phyloP scores from a whole-genome alignment of 2,888 invertebrate genomes.

The Nephrotoma appendiculata region DNA sequence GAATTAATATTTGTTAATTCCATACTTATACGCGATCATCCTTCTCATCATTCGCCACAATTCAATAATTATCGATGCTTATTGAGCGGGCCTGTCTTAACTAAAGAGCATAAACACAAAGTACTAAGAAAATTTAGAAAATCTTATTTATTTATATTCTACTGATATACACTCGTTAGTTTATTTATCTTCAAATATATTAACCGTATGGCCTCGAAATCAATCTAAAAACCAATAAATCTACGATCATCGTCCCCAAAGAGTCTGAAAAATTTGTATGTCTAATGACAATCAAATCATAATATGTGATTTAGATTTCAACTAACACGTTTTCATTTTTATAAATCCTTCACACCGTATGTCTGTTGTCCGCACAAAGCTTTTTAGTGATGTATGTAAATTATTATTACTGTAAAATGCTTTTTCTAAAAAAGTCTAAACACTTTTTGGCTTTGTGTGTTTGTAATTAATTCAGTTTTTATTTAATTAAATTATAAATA shows the following conservation, averaged over 20 bases:
- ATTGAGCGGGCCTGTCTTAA: not conserved
- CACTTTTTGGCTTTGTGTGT: not conserved
- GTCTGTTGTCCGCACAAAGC: not conserved
- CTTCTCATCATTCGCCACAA: too few relatives aligned
- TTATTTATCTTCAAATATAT: not conserved
- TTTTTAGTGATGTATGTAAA: not conserved
- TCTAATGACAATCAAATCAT: not conserved
- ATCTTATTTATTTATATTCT: not conserved
- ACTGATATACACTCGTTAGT: not conserved
- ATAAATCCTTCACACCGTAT: not conserved
- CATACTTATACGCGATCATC: too few relatives aligned
- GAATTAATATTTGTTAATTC: not conserved
- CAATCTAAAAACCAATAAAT: not conserved
- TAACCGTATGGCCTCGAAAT: not conserved
- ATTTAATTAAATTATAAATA: not conserved
- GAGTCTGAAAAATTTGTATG: not conserved
- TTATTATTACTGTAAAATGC: not conserved
- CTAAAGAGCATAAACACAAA: not conserved
- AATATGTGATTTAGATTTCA: not conserved
- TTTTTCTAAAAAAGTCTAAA: not conserved
- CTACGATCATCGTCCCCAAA: not conserved
- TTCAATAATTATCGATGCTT: not conserved
- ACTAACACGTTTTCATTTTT: not conserved
- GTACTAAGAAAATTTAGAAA: not conserved
- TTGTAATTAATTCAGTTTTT: not conserved